Base-by-base conservation (phyloP, 2,113 vertebrate species). In the Podarcis cretensis region DNA sequence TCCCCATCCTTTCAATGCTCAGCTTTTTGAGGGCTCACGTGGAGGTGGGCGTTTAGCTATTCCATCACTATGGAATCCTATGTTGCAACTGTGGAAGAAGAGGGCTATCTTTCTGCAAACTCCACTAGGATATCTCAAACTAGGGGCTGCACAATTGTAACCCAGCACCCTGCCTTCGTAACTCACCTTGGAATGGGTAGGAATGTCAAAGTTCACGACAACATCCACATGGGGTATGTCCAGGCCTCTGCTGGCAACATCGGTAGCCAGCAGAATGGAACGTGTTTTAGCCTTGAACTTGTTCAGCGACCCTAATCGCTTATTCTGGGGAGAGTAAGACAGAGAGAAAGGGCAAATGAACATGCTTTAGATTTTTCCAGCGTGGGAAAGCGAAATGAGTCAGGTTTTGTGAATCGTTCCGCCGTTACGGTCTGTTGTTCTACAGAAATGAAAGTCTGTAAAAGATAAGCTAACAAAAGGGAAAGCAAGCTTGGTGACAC, bases 221-320 rank as follows among this genome's bases (percentile, higher is more conserved):
- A 99, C 99, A 95, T 99, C 99, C 1, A 99, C 98, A 0, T 99
- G 99, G 35, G 99, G 99, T 69, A 99, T 99, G 93, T 99, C 99
- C 89, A 99, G 94, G 2, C 99, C 99, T 91, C 99, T 97, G 93
- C 99, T 99, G 4, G 99, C 99, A 92, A 99, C 99, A 40, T 99
- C 99, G 4, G 99, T 99, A 2, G 99, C 99, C 90, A 99, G 96
- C 86, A 99, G 97, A 91, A 99, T 98, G 0, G 98, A 99, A 4
- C 99, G 98, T 75, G 98, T 97, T 95, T 99, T 99, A 16, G 98
- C 98, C 93, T 99, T 99, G 95, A 99, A 99, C 92, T 99, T 99
- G 95, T 99, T 99, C 25, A 99, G 96, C 5, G 99, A 96, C 23
- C 99, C 99, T 0, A 99, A 95, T 57, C 98, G 98, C 93, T 99